These are phyloP conservation scores for Phengaris arion DNA, from an alignment of 2,888 invertebrate species.

Conservation along the genomic window DNA sequence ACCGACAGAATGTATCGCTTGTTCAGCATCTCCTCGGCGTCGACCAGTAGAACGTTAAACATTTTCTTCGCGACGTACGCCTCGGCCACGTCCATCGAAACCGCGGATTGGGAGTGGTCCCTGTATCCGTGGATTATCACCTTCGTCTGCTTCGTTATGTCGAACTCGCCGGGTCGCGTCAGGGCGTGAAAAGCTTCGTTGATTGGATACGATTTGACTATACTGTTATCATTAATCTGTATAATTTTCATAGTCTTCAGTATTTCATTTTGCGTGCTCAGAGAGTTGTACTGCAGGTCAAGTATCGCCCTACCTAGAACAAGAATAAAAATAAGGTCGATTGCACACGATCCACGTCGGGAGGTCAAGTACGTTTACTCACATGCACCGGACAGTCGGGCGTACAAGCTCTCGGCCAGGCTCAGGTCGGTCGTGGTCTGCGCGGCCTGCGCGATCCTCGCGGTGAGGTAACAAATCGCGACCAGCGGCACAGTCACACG, in stretches of 20 bases:
- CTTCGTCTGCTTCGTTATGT: slow-evolving; percentile 71
- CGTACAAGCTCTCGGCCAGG: slow-evolving; percentile 68
- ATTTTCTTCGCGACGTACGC: slow-evolving; percentile 69
- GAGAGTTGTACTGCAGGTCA: slow-evolving; percentile 60
- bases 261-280: slow-evolving; percentile 56
- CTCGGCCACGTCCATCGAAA: slow-evolving; percentile 64
- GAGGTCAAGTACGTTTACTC: slow-evolving; percentile 50
- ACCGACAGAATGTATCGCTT: slow-evolving; percentile 69
- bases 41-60: slow-evolving; percentile 70
- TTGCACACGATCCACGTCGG: slow-evolving; percentile 37
- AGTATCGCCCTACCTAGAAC: slow-evolving; percentile 69
- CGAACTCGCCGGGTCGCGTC: slow-evolving; percentile 58
- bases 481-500: slow-evolving; percentile 49
- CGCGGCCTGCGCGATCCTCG: slow-evolving; percentile 39
- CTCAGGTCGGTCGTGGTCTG: slow-evolving; percentile 50
- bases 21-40: slow-evolving; percentile 68
- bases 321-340: slow-evolving; percentile 36
- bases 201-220: slow-evolving; percentile 56
- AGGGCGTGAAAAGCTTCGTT: slow-evolving; percentile 61
- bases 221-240: slow-evolving; percentile 52
- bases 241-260: slow-evolving; percentile 67
- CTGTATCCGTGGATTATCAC: slow-evolving; percentile 72
- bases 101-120: slow-evolving; percentile 66
- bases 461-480: slow-evolving; percentile 44
- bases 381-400: slow-evolving; percentile 70